Evolutionary conservation across 2,797 vertebrate genomes (phyloP), one percentile per base, ranked within the genome.

Genomic region (Falco berigora): DNA sequence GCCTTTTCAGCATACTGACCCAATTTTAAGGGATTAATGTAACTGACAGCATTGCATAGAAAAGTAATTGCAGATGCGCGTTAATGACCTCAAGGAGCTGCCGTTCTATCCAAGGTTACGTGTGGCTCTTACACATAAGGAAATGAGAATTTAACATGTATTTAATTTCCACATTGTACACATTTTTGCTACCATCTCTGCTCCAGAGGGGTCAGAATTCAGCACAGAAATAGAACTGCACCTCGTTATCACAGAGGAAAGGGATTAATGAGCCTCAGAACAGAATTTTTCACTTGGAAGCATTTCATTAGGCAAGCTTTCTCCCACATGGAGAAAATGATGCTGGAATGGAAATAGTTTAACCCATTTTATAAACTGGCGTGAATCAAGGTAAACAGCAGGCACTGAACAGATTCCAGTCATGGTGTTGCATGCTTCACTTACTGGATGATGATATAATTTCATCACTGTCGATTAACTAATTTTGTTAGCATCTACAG

Each of bases 371-470:
- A 91, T 85, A 94, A 96, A 92, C 68, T 93, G 94, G 81, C 88
- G 73, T 19, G 56, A 90, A 86, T 72, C 32, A 92, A 97, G 84
- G 77, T 95, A 95, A 97, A 96, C 93, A 97, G 90, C 93, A 96
- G 86, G 82, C 24, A 0, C 27, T 82, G 72, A 93, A 74, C 38
- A 77, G 73, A 88, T 77, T 95, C 85, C 91, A 94, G 62, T 66
- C 11, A 0, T 52, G 14, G 85, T 67, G 76, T 32, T 94, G 62
- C 40, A 40, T 59, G 87, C 91, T 90, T 90, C 91, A 61, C 88
- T 95, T 95, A 55, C 58, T 87, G 66, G 49, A 40, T 92, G 85
- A 94, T 96, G 76, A 86, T 63, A 93, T 75, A 58, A 96, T 97
- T 97, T 96, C 88, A 94, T 87, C 63, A 83, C 61, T 42, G 62